Percentiles rank a stretch among this genome's conserved stretches.
Evolutionary conservation across 2,113 vertebrate species (phyloP).

Genomic region (Ophthalmolycus amberensis): DNA sequence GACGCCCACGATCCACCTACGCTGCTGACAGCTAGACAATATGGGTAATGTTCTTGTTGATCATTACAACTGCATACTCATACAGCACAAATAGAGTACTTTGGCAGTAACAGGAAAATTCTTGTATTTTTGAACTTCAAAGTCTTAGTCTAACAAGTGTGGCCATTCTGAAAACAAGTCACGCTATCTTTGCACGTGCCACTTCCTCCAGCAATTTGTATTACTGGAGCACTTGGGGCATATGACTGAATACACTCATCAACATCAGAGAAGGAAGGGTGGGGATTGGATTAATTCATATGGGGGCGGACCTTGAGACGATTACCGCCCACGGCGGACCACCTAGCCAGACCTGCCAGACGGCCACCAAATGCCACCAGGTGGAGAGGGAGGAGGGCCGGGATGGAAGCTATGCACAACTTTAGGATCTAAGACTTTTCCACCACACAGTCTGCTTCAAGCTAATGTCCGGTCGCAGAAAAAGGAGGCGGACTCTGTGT

Average conservation of each 20-base stretch:
- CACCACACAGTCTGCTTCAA: not conserved
- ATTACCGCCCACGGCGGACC: not conserved
- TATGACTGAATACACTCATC: not conserved
- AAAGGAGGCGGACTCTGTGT: not conserved
- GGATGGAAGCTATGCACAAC: not conserved
- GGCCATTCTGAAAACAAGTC: constrained; percentile 3
- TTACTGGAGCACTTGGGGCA: not conserved
- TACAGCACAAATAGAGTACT: not conserved
- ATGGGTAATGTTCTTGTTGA: not conserved
- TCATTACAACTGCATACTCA: not conserved
- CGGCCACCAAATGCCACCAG: not conserved
- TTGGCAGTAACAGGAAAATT: not conserved
- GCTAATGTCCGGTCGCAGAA: not conserved
- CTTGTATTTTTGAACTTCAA: not conserved
- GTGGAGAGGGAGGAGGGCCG: not conserved
- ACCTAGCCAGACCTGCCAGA: not conserved
- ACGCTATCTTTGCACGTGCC: not conserved
- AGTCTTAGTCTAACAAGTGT: not conserved
- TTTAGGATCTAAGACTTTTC: not conserved
- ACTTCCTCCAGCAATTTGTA: not conserved
- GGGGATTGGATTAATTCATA: not conserved
- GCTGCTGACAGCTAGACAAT: constrained; percentile 13
- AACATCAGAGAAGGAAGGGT: not conserved
- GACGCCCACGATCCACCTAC: not conserved
- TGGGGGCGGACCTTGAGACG: not conserved